Conservation (phyloP, 2,797 vertebrate species). For the Hypotaenidia okinawae region DNA sequence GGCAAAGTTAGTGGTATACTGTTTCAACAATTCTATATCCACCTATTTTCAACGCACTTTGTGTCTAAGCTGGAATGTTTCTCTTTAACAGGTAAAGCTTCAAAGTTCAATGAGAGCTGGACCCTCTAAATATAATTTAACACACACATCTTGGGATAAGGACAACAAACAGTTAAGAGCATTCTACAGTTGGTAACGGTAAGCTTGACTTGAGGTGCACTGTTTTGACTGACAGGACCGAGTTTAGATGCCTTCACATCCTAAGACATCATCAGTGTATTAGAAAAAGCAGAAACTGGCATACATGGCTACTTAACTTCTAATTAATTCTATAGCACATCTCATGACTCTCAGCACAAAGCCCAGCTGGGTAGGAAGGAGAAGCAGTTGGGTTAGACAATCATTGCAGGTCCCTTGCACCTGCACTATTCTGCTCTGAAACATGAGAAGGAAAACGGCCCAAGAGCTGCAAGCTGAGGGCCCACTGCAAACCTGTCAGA, state of each 20-base stretch:
- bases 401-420: not conserved
- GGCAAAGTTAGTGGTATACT: slow-evolving; percentile 32
- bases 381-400: not conserved
- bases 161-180: not conserved
- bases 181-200: not conserved
- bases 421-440: not conserved
- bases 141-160: not conserved
- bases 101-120: not conserved
- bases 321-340: not conserved
- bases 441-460: not conserved
- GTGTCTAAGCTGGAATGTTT: not conserved
- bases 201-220: fast-evolving
- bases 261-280: not conserved
- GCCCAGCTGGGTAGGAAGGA: not conserved
- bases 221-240: not conserved
- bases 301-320: not conserved
- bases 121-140: not conserved
- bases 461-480: not conserved
- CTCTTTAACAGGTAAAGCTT: not conserved
- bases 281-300: not conserved
- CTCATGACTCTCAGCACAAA: not conserved
- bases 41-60: not conserved
- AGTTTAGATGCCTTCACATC: not conserved
- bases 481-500: not conserved
- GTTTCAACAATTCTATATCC: not conserved